These are phyloP conservation scores for Cyphomyrmex costatus DNA, from an alignment of 1,140 invertebrate species.

Conservation along the genomic window DNA sequence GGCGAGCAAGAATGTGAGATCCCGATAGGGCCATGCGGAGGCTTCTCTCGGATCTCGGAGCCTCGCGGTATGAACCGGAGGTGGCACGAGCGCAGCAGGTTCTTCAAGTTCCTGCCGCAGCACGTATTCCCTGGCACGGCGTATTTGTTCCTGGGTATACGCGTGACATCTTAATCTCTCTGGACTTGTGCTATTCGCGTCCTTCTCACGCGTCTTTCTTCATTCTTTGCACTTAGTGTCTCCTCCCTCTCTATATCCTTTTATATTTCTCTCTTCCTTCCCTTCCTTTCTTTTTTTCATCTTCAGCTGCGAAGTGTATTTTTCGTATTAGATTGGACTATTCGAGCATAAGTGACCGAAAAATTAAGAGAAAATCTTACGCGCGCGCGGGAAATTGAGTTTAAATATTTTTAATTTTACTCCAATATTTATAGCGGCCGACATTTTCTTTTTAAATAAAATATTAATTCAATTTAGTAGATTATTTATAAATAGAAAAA, in stretches of 20 bases:
- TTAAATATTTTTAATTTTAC: background rate
- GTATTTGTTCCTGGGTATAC: slow-evolving; percentile 73
- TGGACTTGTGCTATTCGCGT: slow-evolving; percentile 52
- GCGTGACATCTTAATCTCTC: slow-evolving; percentile 81
- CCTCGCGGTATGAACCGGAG: slow-evolving; percentile 36
- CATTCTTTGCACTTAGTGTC: slow-evolving; percentile 1
- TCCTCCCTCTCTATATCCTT: background rate
- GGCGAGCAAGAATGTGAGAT: slow-evolving; percentile 64
- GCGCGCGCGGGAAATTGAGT: background rate
- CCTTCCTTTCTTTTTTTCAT: background rate
- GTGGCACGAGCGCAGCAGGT: slow-evolving; percentile 69
- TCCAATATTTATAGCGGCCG: background rate
- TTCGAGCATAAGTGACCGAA: background rate
- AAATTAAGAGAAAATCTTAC: background rate
- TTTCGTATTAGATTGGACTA: slow-evolving; percentile 15
- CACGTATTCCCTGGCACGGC: slow-evolving; percentile 62
- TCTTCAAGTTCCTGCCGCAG: slow-evolving; percentile 57
- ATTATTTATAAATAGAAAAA: background rate
- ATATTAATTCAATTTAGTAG: background rate
- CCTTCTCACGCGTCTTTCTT: slow-evolving; percentile 22
- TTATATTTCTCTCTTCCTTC: background rate
- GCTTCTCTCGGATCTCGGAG: slow-evolving; percentile 9
- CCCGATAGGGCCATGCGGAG: slow-evolving; percentile 24
- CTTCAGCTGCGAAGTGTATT: slow-evolving; percentile 11
- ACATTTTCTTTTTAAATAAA: background rate